These are phyloP conservation scores for Equus przewalskii DNA, from an alignment of 2,113 vertebrate genomes.

Conservation along the genomic window DNA sequence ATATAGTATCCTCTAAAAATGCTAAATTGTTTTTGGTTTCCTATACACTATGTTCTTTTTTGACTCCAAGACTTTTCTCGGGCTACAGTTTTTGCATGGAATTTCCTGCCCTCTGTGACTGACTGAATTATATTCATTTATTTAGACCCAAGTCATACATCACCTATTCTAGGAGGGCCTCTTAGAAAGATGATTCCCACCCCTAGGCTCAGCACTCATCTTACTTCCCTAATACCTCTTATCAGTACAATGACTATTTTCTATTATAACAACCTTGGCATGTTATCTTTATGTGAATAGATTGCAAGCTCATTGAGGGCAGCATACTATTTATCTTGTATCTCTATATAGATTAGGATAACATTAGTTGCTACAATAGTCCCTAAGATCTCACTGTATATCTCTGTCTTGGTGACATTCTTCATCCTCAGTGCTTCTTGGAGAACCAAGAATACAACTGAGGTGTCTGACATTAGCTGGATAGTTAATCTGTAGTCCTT, in stretches of 20 bases:
- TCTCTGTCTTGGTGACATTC: background rate
- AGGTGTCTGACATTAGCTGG: background rate
- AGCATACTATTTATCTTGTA: background rate
- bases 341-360: background rate
- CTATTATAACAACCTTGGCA: background rate
- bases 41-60: background rate
- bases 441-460: background rate
- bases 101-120: background rate
- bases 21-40: background rate
- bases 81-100: background rate
- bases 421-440: constrained; percentile 9
- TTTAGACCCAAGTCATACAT: background rate
- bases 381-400: background rate
- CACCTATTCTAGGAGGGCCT: background rate
- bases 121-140: background rate
- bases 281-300: background rate
- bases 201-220: background rate
- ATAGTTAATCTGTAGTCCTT: background rate
- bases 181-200: background rate
- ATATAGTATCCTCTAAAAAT: background rate
- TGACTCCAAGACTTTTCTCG: background rate
- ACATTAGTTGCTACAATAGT: background rate
- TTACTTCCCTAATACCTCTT: background rate
- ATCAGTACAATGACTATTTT: background rate
- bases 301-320: background rate